phyloP scores from a whole-genome alignment of 2,888 invertebrate genomes.

The Ormyrus pomaceus region DNA sequence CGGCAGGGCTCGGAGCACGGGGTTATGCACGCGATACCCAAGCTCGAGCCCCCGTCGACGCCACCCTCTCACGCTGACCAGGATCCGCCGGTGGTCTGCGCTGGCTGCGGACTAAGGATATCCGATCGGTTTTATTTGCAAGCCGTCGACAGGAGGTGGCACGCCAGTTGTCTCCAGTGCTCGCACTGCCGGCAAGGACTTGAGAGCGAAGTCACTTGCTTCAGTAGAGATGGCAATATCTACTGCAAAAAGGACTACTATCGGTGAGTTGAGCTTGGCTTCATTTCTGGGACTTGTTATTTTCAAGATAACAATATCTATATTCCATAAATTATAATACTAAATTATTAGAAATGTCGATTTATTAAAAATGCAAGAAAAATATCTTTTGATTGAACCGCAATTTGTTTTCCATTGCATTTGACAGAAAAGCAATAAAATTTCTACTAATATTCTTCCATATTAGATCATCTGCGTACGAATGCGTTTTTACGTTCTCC shows the following conservation, averaged over 20 bases:
- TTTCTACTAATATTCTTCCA: background rate
- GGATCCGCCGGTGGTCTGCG: slow-evolving; percentile 80
- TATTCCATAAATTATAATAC: too few relatives aligned
- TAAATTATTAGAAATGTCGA: too few relatives aligned
- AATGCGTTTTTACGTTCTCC: too few relatives aligned
- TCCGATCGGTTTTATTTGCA: slow-evolving; percentile 93
- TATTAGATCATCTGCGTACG: background rate
- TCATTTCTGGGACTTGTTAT: too few relatives aligned
- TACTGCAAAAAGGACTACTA: slow-evolving; percentile 98
- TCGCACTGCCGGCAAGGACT: slow-evolving; percentile 92
- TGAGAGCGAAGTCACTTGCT: slow-evolving; percentile 94
- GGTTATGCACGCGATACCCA: slow-evolving; percentile 76
- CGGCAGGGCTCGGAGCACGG: slow-evolving; percentile 51
- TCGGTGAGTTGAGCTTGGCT: slow-evolving; percentile 82
- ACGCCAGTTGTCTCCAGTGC: slow-evolving; percentile 93
- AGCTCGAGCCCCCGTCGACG: slow-evolving; percentile 76
- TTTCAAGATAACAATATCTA: too few relatives aligned
- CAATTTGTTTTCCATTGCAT: background rate
- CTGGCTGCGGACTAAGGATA: slow-evolving; percentile 92
- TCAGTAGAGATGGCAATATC: slow-evolving; percentile 93
- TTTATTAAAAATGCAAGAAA: too few relatives aligned
- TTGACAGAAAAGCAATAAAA: background rate
- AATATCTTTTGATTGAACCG: too few relatives aligned
- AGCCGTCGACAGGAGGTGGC: slow-evolving; percentile 95
- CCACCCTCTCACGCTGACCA: slow-evolving; percentile 66